These are phyloP conservation scores for Zaprionus nigranus DNA, from an alignment of 1,140 invertebrate genomes.

Conservation along the genomic window DNA sequence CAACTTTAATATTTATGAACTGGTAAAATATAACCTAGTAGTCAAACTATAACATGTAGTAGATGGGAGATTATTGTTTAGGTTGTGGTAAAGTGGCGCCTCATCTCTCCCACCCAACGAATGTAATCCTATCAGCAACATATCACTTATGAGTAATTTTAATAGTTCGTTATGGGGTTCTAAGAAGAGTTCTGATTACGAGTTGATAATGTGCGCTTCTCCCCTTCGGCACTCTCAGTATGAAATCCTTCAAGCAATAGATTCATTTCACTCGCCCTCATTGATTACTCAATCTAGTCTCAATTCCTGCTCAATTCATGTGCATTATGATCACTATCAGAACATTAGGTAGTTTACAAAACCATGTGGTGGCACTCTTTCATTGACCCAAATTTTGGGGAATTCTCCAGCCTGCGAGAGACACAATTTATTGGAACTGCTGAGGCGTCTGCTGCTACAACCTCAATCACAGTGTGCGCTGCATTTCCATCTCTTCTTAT, in stretches of 20 bases:
- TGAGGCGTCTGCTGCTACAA: not conserved
- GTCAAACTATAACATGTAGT: no score
- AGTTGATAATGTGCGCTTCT: slow-evolving; percentile 13
- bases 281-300: slow-evolving; percentile 37
- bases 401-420: slow-evolving; percentile 14
- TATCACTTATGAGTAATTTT: slow-evolving; percentile 16
- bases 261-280: not conserved
- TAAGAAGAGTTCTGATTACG: not conserved
- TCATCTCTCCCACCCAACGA: not conserved
- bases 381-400: slow-evolving; percentile 40
- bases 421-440: slow-evolving; percentile 46
- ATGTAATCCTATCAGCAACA: not conserved
- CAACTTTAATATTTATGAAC: no score
- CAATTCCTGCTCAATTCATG: slow-evolving; percentile 17
- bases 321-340: slow-evolving; percentile 30
- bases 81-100: not conserved
- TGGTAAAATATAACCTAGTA: not conserved
- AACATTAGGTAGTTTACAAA: slow-evolving; percentile 26
- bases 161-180: slow-evolving; percentile 13
- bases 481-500: slow-evolving; percentile 66
- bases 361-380: slow-evolving; percentile 28
- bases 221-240: no score
- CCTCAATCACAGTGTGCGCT: slow-evolving; percentile 12
- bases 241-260: no score
- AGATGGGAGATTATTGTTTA: no score